Conservation (phyloP, 1,140 invertebrate species). For the Idris sp. region DNA sequence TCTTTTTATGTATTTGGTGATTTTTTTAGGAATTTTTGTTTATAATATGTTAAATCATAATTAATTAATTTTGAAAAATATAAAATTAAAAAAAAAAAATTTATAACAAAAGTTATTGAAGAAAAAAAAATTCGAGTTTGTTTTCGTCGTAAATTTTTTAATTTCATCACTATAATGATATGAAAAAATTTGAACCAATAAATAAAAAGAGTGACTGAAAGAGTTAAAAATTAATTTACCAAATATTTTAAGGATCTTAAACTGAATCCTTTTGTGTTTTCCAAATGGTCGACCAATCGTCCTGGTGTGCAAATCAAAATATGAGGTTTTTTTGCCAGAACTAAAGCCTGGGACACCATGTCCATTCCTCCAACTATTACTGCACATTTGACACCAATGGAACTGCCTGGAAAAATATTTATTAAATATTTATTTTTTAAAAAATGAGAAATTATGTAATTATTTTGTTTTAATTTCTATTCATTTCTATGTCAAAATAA, state of each 20-base stretch:
- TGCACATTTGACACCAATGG: slow-evolving; percentile 95
- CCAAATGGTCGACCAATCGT: slow-evolving; percentile 91
- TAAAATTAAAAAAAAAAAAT: no score
- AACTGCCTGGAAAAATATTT: slow-evolving; percentile 78
- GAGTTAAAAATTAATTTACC: slow-evolving; percentile 73
- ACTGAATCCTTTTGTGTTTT: slow-evolving; percentile 97
- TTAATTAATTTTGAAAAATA: no score
- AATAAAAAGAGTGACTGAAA: no score
- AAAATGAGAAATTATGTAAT: no score
- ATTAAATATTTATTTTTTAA: slow-evolving; percentile 2
- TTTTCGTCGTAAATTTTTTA: no score
- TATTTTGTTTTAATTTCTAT: slow-evolving; percentile 10
- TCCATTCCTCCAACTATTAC: slow-evolving; percentile 99
- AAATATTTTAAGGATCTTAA: slow-evolving; percentile 92
- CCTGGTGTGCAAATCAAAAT: slow-evolving; percentile 96
- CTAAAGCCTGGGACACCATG: slow-evolving; percentile 94
- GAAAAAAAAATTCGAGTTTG: no score
- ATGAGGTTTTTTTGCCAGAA: slow-evolving; percentile 96
- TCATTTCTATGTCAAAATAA: slow-evolving; percentile 6
- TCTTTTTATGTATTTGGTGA: no score
- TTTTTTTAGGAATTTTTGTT: no score
- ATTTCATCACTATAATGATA: no score
- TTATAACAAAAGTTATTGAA: no score
- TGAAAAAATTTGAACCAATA: no score
- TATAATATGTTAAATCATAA: no score